Percentiles rank a stretch among this genome's conserved stretches.
These are phyloP conservation scores for Acleris sparsana DNA, from an alignment of 2,888 invertebrate species.

Conservation along the genomic window DNA sequence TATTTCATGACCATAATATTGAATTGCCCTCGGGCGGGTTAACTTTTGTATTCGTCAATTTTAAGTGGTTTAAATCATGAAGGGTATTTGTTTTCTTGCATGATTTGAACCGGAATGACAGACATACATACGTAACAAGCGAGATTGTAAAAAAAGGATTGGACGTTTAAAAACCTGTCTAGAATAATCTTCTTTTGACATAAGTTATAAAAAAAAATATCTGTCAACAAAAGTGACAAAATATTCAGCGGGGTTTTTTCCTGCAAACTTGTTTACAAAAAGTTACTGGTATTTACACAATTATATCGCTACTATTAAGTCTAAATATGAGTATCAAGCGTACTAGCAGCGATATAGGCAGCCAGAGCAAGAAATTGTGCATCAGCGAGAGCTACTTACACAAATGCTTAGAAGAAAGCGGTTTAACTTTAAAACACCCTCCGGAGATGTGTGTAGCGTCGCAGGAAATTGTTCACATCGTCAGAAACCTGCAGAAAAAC, in stretches of 20 bases:
- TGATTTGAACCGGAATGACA: no score
- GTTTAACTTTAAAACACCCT: constrained; percentile 59
- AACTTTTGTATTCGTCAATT: no score
- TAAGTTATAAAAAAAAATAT: not conserved
- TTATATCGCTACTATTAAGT: no score
- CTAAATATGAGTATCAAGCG: constrained; percentile 38
- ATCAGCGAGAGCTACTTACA: constrained; percentile 51
- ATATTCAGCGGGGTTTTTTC: not conserved
- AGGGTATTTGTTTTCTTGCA: no score
- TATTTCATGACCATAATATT: no score
- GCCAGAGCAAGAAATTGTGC: constrained; percentile 56
- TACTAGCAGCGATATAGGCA: constrained; percentile 40
- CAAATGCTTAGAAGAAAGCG: constrained; percentile 61
- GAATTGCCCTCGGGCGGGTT: no score
- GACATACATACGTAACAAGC: no score
- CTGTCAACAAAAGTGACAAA: not conserved
- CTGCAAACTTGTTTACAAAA: not conserved
- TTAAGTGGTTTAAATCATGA: no score
- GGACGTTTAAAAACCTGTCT: constrained; percentile 4
- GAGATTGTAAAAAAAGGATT: not conserved
- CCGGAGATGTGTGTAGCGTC: constrained; percentile 62
- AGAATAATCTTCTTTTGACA: constrained; percentile 6
- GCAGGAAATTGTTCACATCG: constrained; percentile 75
- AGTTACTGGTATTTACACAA: not conserved
- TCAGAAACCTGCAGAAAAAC: constrained; percentile 73